A percentile compares a stretch with the other conserved stretches of the same genome.
phyloP scores from a whole-genome alignment of 2,888 invertebrate genomes.

The Dolichopus griseipennis region DNA sequence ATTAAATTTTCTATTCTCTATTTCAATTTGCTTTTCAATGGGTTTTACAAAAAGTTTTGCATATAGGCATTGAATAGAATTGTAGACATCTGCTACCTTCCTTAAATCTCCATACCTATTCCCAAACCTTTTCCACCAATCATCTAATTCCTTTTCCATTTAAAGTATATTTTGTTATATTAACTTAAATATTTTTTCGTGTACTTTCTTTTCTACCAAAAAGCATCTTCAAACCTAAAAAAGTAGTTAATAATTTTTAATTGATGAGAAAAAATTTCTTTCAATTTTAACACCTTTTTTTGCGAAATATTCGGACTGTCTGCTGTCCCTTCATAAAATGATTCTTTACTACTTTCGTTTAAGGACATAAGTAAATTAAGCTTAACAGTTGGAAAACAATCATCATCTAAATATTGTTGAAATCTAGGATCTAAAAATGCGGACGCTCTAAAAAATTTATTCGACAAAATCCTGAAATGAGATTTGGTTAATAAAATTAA shows the following conservation, averaged over 20 bases:
- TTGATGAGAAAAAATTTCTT: not conserved
- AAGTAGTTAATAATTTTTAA: too few relatives aligned
- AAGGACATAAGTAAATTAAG: conserved; percentile 15
- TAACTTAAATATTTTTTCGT: too few relatives aligned
- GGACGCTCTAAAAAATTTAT: conserved; percentile 35
- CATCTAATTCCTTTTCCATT: too few relatives aligned
- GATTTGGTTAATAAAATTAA: not conserved
- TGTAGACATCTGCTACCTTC: conserved; percentile 33
- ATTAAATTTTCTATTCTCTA: too few relatives aligned
- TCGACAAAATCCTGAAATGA: conserved; percentile 29
- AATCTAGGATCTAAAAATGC: conserved; percentile 41
- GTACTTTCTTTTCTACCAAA: too few relatives aligned
- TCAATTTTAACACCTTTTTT: conserved; percentile 17
- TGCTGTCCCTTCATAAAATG: not conserved
- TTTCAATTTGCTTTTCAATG: too few relatives aligned
- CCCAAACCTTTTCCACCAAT: too few relatives aligned
- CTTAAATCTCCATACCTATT: conserved; percentile 28
- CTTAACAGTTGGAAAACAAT: conserved; percentile 23
- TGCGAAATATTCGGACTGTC: conserved; percentile 1
- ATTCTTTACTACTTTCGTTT: conserved; percentile 17
- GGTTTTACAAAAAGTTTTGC: too few relatives aligned
- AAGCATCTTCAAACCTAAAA: too few relatives aligned
- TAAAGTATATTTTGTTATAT: too few relatives aligned
- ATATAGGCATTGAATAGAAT: conserved; percentile 37
- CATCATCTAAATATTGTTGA: conserved; percentile 29